A percentile compares a stretch with the other conserved stretches of the same genome.
phyloP scores from a whole-genome alignment of 2,888 invertebrate species.

The Adelognathus sp. region DNA sequence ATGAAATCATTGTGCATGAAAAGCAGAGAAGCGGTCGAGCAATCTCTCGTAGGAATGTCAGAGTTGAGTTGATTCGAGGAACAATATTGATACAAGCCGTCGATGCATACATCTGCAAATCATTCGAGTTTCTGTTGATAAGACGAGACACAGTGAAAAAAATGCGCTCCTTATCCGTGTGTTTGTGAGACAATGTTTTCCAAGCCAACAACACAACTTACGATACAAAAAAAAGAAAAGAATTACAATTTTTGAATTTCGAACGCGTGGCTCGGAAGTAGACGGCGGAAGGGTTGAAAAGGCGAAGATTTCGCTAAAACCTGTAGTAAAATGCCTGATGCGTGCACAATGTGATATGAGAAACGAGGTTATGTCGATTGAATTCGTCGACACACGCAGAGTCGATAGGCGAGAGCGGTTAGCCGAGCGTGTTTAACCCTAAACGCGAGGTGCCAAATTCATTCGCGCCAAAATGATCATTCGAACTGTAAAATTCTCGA shows the following conservation, averaged over 20 bases:
- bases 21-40: background rate
- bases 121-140: background rate
- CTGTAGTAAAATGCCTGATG: background rate
- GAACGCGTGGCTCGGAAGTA: background rate
- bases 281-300: background rate
- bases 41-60: background rate
- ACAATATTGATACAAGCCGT: background rate
- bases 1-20: background rate
- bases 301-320: background rate
- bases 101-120: background rate
- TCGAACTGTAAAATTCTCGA: background rate
- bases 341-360: constrained; percentile 47
- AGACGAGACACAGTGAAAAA: constrained; percentile 5
- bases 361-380: constrained; percentile 72
- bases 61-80: background rate
- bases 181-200: background rate
- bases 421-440: background rate
- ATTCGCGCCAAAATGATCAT: background rate
- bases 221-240: background rate
- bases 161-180: background rate
- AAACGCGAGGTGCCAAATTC: background rate
- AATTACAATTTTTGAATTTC: background rate
- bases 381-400: constrained; percentile 56
- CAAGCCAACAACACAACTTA: background rate
- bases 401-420: constrained; percentile 18